Conservation (phyloP, 2,797 vertebrate species). For the Chaetodon trifasciatus region DNA sequence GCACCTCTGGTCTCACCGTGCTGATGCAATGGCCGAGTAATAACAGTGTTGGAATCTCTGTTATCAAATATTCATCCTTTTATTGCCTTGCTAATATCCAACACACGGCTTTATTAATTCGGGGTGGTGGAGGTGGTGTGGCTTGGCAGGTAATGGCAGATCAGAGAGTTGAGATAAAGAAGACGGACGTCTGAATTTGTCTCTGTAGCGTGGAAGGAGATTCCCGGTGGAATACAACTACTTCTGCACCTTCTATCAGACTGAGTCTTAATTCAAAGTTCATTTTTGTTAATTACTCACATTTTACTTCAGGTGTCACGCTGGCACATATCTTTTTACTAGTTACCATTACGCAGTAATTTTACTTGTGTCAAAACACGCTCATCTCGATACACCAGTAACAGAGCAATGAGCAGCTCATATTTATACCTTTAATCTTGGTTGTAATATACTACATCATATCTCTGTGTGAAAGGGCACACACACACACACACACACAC, state of each 20-base stretch:
- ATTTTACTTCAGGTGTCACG: constrained; percentile 53
- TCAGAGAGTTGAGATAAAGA: constrained; percentile 71
- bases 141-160: constrained; percentile 73
- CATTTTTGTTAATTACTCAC: constrained; percentile 73
- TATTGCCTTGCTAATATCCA: constrained; percentile 87
- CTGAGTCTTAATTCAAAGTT: constrained; percentile 47
- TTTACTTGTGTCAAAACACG: constrained; percentile 65
- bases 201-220: constrained; percentile 41
- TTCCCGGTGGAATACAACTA: constrained; percentile 43
- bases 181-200: constrained; percentile 51
- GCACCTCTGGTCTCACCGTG: constrained; percentile 64
- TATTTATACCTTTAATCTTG: constrained; percentile 74
- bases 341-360: constrained; percentile 46
- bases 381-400: constrained; percentile 53
- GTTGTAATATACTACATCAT: constrained; percentile 57
- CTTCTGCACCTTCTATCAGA: constrained; percentile 41
- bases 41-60: constrained; percentile 79
- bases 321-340: constrained; percentile 45
- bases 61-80: constrained; percentile 87
- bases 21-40: constrained; percentile 82
- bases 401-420: constrained; percentile 67
- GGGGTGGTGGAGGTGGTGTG: constrained; percentile 66
- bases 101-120: constrained; percentile 84
- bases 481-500: constrained; percentile 24
- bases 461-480: constrained; percentile 52